phyloP scores from a whole-genome alignment of 2,888 invertebrate genomes.

The Netelia inedita region DNA sequence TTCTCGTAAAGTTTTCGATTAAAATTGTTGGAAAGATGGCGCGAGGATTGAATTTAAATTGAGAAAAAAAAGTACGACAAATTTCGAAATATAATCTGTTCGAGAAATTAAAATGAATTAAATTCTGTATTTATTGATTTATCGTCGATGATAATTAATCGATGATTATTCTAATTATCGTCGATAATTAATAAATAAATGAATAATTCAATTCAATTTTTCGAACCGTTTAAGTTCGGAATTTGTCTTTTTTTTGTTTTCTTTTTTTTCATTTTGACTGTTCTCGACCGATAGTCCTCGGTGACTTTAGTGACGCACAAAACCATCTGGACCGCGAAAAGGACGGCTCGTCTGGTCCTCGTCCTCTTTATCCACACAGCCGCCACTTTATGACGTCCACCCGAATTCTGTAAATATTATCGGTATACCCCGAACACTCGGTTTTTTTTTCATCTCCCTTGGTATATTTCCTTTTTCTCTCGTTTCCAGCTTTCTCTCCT shows the following conservation, averaged over 20 bases:
- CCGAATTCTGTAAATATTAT: constrained; percentile 41
- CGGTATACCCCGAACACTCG: neutral
- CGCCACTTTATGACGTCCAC: constrained; percentile 29
- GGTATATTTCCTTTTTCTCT: neutral
- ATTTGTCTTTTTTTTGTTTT: neutral
- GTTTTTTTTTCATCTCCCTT: neutral
- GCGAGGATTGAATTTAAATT: too few species aligned
- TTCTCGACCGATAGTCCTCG: neutral
- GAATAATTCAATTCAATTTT: too few species aligned
- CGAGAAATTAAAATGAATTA: too few species aligned
- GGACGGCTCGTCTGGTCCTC: constrained; percentile 25
- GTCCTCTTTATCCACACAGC: constrained; percentile 20
- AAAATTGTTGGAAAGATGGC: too few species aligned
- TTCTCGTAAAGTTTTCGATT: too few species aligned
- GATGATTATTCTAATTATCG: too few species aligned
- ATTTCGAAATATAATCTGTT: too few species aligned
- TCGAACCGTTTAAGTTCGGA: too few species aligned
- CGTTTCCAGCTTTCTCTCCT: neutral
- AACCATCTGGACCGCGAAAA: constrained; percentile 48
- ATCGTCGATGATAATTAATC: too few species aligned
- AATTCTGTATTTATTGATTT: too few species aligned
- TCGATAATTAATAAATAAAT: too few species aligned
- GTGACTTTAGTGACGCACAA: constrained; percentile 12
- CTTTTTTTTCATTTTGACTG: neutral
- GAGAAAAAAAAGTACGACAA: too few species aligned